Evolutionary conservation across 2,113 vertebrate genomes (phyloP).

Genomic region (Poeciliopsis prolifica): DNA sequence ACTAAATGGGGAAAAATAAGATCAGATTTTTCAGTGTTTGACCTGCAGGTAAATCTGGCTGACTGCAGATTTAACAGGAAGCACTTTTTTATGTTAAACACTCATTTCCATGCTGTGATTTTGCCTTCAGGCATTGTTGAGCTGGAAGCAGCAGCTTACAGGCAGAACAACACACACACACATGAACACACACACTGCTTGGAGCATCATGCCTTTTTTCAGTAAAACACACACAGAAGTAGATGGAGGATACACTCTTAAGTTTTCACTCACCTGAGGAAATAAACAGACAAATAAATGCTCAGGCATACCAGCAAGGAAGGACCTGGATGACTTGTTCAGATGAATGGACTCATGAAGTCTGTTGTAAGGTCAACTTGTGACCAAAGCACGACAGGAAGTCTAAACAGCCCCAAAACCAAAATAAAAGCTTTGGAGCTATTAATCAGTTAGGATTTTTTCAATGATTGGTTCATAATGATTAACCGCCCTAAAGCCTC

Average conservation of each 20-base stretch:
- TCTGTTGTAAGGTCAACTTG: not conserved
- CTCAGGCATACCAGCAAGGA: conserved; percentile 24
- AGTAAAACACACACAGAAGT: conserved; percentile 34
- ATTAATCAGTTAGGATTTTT: too few species aligned
- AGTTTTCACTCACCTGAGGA: conserved; percentile 22
- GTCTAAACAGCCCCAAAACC: not conserved
- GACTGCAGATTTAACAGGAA: not conserved
- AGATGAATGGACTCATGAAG: too few species aligned
- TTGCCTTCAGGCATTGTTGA: not conserved
- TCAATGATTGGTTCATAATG: too few species aligned
- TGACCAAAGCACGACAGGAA: not conserved
- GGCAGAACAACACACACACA: conserved; percentile 1
- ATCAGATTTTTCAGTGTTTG: not conserved
- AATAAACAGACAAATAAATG: conserved; percentile 58
- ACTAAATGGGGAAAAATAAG: too few species aligned
- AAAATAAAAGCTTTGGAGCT: not conserved
- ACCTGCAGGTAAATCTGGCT: not conserved
- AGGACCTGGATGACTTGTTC: conserved; percentile 16
- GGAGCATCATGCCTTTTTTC: conserved; percentile 30
- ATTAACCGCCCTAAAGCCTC: not conserved
- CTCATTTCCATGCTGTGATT: not conserved
- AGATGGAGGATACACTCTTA: conserved; percentile 33
- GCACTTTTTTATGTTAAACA: not conserved
- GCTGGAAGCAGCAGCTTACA: not conserved
- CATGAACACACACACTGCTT: conserved; percentile 12